A percentile compares a stretch with the other conserved stretches of the same genome.
Evolutionary conservation across 2,888 invertebrate species (phyloP).

Genomic region (Sceliomorpha sp.): DNA sequence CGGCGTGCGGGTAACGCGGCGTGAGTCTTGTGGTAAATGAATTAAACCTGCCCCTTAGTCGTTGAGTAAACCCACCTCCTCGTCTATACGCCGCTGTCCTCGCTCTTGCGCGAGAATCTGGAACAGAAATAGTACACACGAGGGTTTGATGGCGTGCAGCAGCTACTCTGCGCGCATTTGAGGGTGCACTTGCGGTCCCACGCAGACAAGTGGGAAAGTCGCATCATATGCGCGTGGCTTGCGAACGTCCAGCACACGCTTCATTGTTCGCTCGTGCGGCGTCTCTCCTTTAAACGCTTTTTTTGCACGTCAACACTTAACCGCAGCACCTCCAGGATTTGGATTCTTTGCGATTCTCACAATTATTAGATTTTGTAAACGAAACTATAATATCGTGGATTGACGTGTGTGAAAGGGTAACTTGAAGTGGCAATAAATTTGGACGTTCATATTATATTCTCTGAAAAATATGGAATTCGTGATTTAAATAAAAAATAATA

Average conservation of each 20-base stretch:
- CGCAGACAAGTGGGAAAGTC: slow-evolving; percentile 41
- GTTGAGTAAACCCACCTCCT: slow-evolving; percentile 26
- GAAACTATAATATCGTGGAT: no score
- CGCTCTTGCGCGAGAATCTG: slow-evolving; percentile 15
- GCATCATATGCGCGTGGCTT: slow-evolving; percentile 25
- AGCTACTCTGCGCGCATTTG: slow-evolving; percentile 12
- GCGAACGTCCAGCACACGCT: slow-evolving; percentile 13
- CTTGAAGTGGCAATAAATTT: no score
- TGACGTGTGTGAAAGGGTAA: no score
- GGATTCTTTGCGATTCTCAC: no score
- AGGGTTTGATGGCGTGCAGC: slow-evolving; percentile 25
- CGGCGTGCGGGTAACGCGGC: slow-evolving; percentile 40
- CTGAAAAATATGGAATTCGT: no score
- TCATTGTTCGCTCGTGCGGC: slow-evolving; percentile 14
- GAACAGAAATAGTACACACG: slow-evolving; percentile 32
- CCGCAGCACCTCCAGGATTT: no score
- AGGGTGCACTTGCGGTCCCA: slow-evolving; percentile 41
- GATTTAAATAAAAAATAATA: no score
- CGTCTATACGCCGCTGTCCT: slow-evolving; percentile 17
- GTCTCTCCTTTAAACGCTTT: slow-evolving; percentile 4
- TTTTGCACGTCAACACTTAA: no score
- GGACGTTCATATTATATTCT: no score
- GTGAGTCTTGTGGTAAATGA: slow-evolving; percentile 63
- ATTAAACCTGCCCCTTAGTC: slow-evolving; percentile 58
- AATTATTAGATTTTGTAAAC: no score